Base-by-base conservation (phyloP, 2,888 invertebrate species). In the Horisme vitalbata region DNA sequence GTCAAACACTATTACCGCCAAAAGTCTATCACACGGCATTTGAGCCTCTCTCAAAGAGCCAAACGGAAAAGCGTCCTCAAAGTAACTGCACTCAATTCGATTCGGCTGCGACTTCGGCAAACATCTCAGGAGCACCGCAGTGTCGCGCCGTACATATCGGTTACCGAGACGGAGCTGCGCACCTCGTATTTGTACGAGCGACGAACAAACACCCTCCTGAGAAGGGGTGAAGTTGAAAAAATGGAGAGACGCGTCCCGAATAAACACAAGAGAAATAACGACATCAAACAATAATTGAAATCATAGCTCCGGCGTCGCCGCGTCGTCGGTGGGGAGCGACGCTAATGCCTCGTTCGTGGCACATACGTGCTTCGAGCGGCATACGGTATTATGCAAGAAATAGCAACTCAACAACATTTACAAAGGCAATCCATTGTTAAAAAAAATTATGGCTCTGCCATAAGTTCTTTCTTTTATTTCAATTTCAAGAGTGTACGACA, bases 241-340 rank as follows among this genome's bases (percentile, higher is more conserved):
- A 79, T 79, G 76, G 74, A 74, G 78, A 71, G 79, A 81, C 75
- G 78, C 73, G 74, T 70, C 77, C 79, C 79, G 79, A 86, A 84
- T 82, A 84, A 85, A 86, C 83, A 87, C 71, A 80, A 79, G 75
- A 80, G 75, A 81, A 88, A 86, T 82, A 85, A 87, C 82, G 83
- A 83, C 79, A 80, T 85, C 82, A 83, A 87, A 87, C 74, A 84
- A 83, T 86, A 87, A 87, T 87, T 85, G 88, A 87, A 88, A 87
- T 85, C 84, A 84, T 83, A 79, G 80, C 76, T 72, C 61, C 71
- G 67, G 59, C 55, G 58, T 59, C 64, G 66, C 60, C 65, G 55
- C 52, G 14, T 34, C 44, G 45, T 13, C 41, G 45, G 51, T 45
- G 61, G 62, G 71, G 70, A 66, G 68, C 62, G 67, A 57, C 57